A percentile compares a stretch with the other conserved stretches of the same genome.
Conservation (phyloP, 35 echinoderm and acorn worm species). For the Stichopus chloronotus region DNA sequence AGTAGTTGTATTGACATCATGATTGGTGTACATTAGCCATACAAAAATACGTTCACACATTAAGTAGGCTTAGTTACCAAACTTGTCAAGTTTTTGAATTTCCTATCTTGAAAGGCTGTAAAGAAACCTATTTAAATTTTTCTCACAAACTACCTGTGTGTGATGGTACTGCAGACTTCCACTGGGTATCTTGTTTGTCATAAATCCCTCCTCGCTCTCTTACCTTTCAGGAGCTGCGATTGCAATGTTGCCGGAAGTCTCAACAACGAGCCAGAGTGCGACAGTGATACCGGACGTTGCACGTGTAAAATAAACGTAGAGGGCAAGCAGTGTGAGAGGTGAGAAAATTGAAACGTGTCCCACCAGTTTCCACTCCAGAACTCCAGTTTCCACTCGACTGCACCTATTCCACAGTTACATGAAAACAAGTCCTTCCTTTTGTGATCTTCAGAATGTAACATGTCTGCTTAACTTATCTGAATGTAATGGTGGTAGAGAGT, state of each 20-base stretch:
- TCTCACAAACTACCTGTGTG: too few species aligned
- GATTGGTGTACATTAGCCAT: background rate
- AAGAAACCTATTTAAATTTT: too few species aligned
- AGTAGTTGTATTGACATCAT: constrained; percentile 12
- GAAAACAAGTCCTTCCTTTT: background rate
- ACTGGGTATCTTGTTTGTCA: background rate
- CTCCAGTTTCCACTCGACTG: background rate
- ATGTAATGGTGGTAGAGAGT: too few species aligned
- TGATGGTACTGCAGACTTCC: too few species aligned
- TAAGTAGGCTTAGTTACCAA: too few species aligned
- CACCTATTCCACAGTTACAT: background rate
- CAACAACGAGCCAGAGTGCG: constrained; percentile 77
- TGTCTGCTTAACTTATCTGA: too few species aligned
- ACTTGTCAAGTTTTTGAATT: too few species aligned
- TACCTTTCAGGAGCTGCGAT: constrained; percentile 75
- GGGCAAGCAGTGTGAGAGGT: constrained; percentile 95
- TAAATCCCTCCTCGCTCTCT: background rate
- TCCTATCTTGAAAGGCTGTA: too few species aligned
- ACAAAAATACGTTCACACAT: background rate
- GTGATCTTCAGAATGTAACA: background rate
- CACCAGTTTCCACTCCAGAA: background rate
- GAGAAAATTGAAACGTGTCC: constrained; percentile 16
- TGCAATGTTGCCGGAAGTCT: constrained; percentile 78
- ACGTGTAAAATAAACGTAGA: constrained; percentile 91
- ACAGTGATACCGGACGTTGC: constrained; percentile 69